Conservation (phyloP, 2,797 vertebrate species). For the Gymnocypris eckloni region DNA sequence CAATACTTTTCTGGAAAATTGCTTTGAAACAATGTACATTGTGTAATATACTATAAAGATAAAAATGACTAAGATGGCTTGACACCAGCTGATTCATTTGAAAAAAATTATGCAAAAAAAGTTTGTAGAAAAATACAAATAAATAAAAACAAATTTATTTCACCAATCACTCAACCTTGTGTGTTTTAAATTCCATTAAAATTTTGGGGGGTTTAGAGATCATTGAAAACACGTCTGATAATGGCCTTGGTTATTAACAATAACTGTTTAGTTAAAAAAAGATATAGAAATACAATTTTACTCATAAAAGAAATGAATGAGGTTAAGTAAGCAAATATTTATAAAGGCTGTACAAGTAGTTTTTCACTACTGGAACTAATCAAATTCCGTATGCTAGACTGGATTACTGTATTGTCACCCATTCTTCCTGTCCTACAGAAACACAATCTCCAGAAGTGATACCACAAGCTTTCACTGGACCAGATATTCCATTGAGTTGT, state of each 20-base stretch:
- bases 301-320: not conserved
- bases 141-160: too few relatives aligned
- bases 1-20: not conserved
- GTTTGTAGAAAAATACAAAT: too few relatives aligned
- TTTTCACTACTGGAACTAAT: not conserved
- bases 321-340: not conserved
- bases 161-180: too few relatives aligned
- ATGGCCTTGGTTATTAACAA: not conserved
- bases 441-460: slow-evolving; percentile 4
- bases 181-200: not conserved
- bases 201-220: not conserved
- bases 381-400: not conserved
- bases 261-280: not conserved
- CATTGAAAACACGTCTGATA: not conserved
- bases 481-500: slow-evolving; percentile 34
- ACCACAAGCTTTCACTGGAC: slow-evolving; percentile 7
- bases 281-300: not conserved
- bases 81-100: not conserved
- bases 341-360: not conserved
- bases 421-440: not conserved
- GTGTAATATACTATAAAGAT: not conserved
- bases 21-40: not conserved
- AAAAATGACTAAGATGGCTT: not conserved
- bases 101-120: not conserved
- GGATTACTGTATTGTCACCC: slow-evolving; percentile 5